These are phyloP conservation scores for Varroa destructor DNA, from an alignment of 1,140 invertebrate genomes.

Conservation along the genomic window DNA sequence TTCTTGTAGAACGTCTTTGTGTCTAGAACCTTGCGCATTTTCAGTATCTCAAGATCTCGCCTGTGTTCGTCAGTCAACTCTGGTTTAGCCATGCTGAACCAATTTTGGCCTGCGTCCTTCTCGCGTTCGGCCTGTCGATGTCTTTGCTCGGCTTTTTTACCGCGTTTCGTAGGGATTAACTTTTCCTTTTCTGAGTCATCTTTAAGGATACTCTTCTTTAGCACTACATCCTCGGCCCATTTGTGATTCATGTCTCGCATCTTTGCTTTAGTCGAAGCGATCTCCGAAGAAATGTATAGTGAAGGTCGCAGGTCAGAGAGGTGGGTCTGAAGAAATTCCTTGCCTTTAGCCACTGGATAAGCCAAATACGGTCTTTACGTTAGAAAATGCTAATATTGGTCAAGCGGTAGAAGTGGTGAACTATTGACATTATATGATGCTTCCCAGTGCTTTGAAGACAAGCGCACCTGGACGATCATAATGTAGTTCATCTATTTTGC, in stretches of 20 bases:
- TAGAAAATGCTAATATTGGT: too few relatives aligned
- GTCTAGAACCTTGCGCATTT: conserved; percentile 81
- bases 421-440: too few relatives aligned
- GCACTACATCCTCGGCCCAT: conserved; percentile 1
- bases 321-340: neutral
- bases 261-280: conserved; percentile 9
- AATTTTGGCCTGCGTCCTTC: conserved; percentile 65
- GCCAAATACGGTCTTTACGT: too few relatives aligned
- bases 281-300: conserved; percentile 7
- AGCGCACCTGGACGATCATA: too few relatives aligned
- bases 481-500: too few relatives aligned
- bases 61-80: conserved; percentile 74
- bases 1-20: conserved; percentile 87
- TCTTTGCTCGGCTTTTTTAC: conserved; percentile 4
- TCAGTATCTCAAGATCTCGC: conserved; percentile 68
- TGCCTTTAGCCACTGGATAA: neutral
- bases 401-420: too few relatives aligned
- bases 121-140: conserved; percentile 43
- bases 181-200: conserved; percentile 31
- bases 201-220: conserved; percentile 14
- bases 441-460: too few relatives aligned
- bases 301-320: conserved; percentile 11
- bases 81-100: conserved; percentile 72
- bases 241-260: conserved; percentile 15
- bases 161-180: conserved; percentile 26